Evolutionary conservation across 2,113 vertebrate species (phyloP), one percentile per base, ranked within the genome.

Genomic region (Sprattus sprattus): DNA sequence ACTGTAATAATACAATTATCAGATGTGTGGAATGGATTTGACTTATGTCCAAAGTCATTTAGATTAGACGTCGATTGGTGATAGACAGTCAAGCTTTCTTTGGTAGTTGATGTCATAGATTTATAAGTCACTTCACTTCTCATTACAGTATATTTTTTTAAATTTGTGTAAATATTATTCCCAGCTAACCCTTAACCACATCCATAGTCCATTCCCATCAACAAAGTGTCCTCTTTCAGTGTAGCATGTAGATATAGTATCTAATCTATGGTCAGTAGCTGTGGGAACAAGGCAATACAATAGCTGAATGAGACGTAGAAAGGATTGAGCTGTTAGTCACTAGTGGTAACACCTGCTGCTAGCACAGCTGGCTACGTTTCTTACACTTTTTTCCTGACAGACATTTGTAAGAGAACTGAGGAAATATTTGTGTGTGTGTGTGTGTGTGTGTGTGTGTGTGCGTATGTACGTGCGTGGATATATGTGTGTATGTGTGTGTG

Each of bases 361-460:
- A 71, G 60, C 64, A 64, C 25, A 32, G 9, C 25, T 71, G 9
- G 64, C 57, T 71, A 4, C 6, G 22, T 71, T 10, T 15, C 67
- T 32, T 0, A 75, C 13, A 10, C 9, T 47, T 47, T 47, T 32
- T 71, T 71, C 9, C 64, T 71, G n/a, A 78, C 15, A 39, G 28
- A 78, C 44, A 18, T 78, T 16, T 32, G 28, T 13, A 71, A 25
- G 11, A 71, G 7, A 32, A 71, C 64, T 71, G 25, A 78, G 10
- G 25, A 87, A 88, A 85, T 87, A 88, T 87, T 78, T 84, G 64
- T 82, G 60, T 85, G 83, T 45, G 18, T 45, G 54, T 47, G 54
- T 82, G 46, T 80, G 71, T 13, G 45, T 71, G 83, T 83, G 11
- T 45, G 16, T 64, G 50, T 39, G 39, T 39, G 39, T 39, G 39